Evolutionary conservation across 1,140 invertebrate species (phyloP), one percentile per base, ranked within the genome.

Genomic region (Meloidogyne chitwoodi): DNA sequence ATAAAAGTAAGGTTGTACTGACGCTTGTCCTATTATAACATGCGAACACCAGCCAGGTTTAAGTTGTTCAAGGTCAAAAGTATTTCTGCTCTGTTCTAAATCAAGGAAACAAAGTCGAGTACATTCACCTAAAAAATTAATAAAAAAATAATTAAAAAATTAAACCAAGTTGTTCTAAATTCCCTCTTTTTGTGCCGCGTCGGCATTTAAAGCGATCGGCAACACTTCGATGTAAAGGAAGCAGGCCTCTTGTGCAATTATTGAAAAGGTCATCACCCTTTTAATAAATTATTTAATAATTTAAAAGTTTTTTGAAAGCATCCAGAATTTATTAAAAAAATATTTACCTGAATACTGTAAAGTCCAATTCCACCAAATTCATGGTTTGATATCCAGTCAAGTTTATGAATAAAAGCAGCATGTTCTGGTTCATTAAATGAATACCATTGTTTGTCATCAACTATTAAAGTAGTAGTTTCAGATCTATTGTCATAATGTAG

Each of bases 11-110:
- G 63, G 11, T 10, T 34, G 4, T 27, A 11, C 14, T n/a, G 31
- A 38, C 0, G 27, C 44, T 10, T 61, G 71, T 56, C 27, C 44
- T 34, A 76, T 24, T 22, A 76, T 19, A 22, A 77, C 2, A 41
- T 77, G 76, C 3, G 76, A 77, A 41, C 76, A 77, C 76, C 76
- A 77, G 26, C 73, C 38, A 26, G 75, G 24, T 22, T 67, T 16
- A 2, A 77, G 64, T 22, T 41, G 22, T 19, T 34, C 34, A 29
- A 77, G 77, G 26, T 26, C 22, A 38, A 77, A 65, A 19, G 27
- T 22, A 29, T 74, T 48, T n/a, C 38, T 68, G 16, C 44, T 65
- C 1, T 31, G 31, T 22, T 77, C 67, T 31, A 75, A 44, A 27
- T 65, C 63, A 16, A 75, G 24, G n/a, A 75, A 29, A 75, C 76